Base-by-base conservation (phyloP, 2,113 vertebrate species). In the Gallinago media region DNA sequence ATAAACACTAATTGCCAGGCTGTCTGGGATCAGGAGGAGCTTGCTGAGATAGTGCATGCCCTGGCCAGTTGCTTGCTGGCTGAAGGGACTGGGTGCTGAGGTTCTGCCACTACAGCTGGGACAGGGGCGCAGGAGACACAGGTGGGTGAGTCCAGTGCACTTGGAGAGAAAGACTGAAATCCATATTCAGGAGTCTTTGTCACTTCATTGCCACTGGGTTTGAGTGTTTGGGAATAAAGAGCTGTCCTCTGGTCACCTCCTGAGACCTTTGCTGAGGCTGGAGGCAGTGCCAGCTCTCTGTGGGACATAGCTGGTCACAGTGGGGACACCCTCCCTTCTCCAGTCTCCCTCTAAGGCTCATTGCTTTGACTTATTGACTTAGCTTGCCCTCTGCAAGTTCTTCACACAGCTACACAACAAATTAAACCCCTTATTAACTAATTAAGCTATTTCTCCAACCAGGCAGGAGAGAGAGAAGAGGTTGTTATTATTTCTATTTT, bases 401-500 rank as follows among this genome's bases (percentile, higher is more conserved):
- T 91, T 94, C 94, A 89, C 76, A 68, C 40, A 88, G 93, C 62
- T 91, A 74, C 58, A 46, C 49, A 87, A 91, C 77, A 85, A 96
- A 95, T 94, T 82, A 91, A 79, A 62, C 70, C 74, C 84, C 78
- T 88, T 93, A 89, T 95, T 94, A 96, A 79, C 66, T 76, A 92
- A 95, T 96, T 92, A 96, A 89, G 77, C 80, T 88, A 79, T 96
- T 96, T 95, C 54, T 95, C 74, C 84, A 95, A 49, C 84, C 61
- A 94, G 81, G 54, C 93, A 92, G 91, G 77, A 75, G 84, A 88
- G 74, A 66, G 56, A 81, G 34, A 52, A 92, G 63, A 85, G 61
- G 73, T 85, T 68, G 73, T 89, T 96, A 59, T 91, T 96, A 68
- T 89, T 94, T 81, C 95, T 96, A 79, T 91, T 94, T 97, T 96